Evolutionary conservation across 2,888 invertebrate species (phyloP), one percentile per base, ranked within the genome.

Genomic region (Tinea trinotella): DNA sequence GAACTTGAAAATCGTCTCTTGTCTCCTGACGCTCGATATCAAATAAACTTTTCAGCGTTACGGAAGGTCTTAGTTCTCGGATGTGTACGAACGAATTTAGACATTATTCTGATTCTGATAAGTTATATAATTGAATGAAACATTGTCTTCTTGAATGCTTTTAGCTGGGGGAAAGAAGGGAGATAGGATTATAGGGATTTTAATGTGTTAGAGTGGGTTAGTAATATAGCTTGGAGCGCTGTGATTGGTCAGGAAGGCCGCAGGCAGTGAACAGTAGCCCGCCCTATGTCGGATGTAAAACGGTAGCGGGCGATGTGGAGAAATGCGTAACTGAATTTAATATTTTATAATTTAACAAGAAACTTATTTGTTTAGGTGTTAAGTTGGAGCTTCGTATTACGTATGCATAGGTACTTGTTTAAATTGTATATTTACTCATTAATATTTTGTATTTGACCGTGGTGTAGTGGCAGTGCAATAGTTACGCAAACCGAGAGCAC

Each of bases 221-320:
- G 67, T 17, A 63, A 80, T 76, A 85, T 85, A 77, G 85, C 85
- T 86, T 76, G 72, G 72, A 86, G 86, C 85, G 83, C 83, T 84
- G 84, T 85, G 86, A 87, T 87, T 86, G 87, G 87, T 86, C 84
- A 85, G 84, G 82, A 85, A 83, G 82, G 85, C 86, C 85, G 82
- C 84, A 81, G 85, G 86, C 85, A 74, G 82, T 83, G 83, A 82
- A 84, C 86, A 75, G 86, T 86, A 86, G 87, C 86, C 86, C 85
- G 84, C 86, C 87, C 85, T 85, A 83, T 83, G 84, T 83, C 84
- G 84, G 82, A 82, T 82, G 84, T 83, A 82, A 30, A 84, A 74
- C 74, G 75, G 71, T 69, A 66, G 74, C 75, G 76, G 60, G 65
- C 68, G 62, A 64, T 61, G 58, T 60, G 71, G 59, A 80, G 64